Conservation (phyloP, 2,797 vertebrate species). For the Dipus sagitta region DNA sequence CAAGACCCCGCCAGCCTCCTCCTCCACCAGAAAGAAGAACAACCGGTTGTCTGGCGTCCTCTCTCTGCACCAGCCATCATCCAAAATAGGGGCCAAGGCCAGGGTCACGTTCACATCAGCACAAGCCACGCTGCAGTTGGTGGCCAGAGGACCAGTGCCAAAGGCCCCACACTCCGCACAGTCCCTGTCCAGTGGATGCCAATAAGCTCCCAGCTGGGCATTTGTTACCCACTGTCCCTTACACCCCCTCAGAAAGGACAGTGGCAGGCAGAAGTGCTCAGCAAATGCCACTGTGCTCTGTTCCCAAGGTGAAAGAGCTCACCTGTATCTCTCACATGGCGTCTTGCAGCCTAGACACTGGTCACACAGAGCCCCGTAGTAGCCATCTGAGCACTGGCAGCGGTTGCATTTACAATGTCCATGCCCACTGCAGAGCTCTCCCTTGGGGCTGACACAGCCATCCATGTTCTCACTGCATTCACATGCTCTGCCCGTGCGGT, state of each 20-base stretch:
- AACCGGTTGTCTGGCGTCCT: constrained; percentile 75
- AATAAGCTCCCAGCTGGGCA: background rate
- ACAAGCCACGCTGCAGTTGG: constrained; percentile 81
- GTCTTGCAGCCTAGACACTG: constrained; percentile 79
- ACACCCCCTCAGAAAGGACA: background rate
- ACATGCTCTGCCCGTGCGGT: constrained; percentile 86
- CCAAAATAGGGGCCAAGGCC: constrained; percentile 29
- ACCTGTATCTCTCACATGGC: constrained; percentile 85
- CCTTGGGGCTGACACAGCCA: constrained; percentile 68
- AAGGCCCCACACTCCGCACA: constrained; percentile 86
- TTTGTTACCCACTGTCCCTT: background rate
- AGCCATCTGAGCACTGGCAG: constrained; percentile 86
- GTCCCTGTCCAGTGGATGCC: constrained; percentile 80
- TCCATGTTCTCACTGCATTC: constrained; percentile 83
- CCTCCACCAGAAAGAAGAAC: constrained; percentile 82
- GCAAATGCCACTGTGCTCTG: background rate
- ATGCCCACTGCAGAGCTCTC: constrained; percentile 83
- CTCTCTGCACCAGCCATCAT: constrained; percentile 82
- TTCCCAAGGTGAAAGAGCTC: constrained; percentile 29
- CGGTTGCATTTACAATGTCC: constrained; percentile 88
- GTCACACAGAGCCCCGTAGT: constrained; percentile 84
- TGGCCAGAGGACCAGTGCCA: constrained; percentile 67
- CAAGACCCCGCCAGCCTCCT: constrained; percentile 52
- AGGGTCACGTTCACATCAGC: constrained; percentile 50
- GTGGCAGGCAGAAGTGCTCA: background rate